Percentiles rank a stretch among this genome's conserved stretches.
Conservation (phyloP, 2,797 vertebrate genomes). For the Morus bassanus region DNA sequence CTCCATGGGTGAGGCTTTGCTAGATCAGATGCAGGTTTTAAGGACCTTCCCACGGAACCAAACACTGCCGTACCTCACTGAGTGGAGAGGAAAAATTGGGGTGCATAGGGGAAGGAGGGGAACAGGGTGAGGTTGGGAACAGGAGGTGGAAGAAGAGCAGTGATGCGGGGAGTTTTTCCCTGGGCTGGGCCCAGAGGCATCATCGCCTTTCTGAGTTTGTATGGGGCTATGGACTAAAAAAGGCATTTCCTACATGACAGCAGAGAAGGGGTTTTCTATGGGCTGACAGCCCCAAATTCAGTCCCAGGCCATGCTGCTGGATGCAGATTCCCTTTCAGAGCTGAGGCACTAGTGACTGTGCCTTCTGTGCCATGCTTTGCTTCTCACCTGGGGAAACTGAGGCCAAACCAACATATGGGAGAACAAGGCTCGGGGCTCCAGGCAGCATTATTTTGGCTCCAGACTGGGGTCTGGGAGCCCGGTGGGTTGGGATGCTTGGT, state of each 20-base stretch:
- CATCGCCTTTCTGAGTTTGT: too few species aligned
- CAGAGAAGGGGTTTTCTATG: neutral
- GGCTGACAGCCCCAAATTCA: neutral
- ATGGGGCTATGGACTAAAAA: neutral
- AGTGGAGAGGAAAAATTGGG: neutral
- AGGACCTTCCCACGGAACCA: neutral
- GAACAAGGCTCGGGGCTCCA: neutral
- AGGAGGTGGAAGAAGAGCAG: neutral
- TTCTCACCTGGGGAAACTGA: neutral
- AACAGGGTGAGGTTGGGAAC: neutral
- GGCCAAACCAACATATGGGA: rapidly evolving
- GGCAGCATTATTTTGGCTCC: rapidly evolving
- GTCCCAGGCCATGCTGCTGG: neutral
- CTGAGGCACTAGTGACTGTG: rapidly evolving
- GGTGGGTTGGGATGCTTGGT: neutral
- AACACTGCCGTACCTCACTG: rapidly evolving
- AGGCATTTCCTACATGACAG: neutral
- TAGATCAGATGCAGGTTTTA: neutral
- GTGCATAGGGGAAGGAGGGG: neutral
- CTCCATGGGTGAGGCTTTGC: neutral
- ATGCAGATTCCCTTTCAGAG: neutral
- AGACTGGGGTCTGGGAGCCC: too few species aligned
- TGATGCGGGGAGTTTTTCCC: rapidly evolving
- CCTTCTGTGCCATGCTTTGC: neutral
- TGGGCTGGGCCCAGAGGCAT: neutral